Percentiles rank a stretch among this genome's conserved stretches.
Evolutionary conservation across 2,888 invertebrate species (phyloP).

Genomic region (Plagodis pulveraria): DNA sequence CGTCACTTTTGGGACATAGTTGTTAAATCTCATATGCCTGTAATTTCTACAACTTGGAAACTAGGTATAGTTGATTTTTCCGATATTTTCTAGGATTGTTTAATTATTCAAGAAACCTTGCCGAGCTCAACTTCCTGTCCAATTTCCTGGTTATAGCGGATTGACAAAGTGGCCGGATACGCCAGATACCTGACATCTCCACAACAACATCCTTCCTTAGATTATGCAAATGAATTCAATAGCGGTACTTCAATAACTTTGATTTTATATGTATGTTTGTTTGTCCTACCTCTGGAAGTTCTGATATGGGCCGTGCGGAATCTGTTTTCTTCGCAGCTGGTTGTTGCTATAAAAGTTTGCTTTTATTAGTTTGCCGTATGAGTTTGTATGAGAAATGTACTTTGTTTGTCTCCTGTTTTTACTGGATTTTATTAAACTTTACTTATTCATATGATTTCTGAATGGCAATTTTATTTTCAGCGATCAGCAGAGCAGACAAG

Average conservation of each 20-base stretch:
- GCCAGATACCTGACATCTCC: neutral
- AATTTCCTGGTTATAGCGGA: no score
- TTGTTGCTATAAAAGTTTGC: conserved; percentile 39
- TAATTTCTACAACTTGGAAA: no score
- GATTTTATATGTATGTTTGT: conserved; percentile 44
- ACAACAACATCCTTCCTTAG: conserved; percentile 14
- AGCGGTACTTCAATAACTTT: conserved; percentile 33
- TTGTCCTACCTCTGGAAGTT: conserved; percentile 35
- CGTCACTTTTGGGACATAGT: no score
- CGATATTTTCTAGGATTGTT: no score
- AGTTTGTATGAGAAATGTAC: conserved; percentile 19
- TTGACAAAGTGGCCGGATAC: neutral
- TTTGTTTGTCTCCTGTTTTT: conserved; percentile 12
- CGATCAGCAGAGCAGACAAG: no score
- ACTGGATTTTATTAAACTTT: no score
- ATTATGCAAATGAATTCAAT: conserved; percentile 35
- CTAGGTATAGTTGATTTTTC: no score
- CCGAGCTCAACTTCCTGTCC: no score
- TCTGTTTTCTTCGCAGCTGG: conserved; percentile 40
- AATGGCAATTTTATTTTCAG: no score
- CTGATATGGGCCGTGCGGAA: conserved; percentile 31
- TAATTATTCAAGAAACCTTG: no score
- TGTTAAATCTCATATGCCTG: no score
- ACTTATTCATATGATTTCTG: no score
- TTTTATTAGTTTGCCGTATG: conserved; percentile 32